Evolutionary conservation across 2,888 invertebrate species (phyloP), one percentile per base, ranked within the genome.

Genomic region (Sinelater perroti): DNA sequence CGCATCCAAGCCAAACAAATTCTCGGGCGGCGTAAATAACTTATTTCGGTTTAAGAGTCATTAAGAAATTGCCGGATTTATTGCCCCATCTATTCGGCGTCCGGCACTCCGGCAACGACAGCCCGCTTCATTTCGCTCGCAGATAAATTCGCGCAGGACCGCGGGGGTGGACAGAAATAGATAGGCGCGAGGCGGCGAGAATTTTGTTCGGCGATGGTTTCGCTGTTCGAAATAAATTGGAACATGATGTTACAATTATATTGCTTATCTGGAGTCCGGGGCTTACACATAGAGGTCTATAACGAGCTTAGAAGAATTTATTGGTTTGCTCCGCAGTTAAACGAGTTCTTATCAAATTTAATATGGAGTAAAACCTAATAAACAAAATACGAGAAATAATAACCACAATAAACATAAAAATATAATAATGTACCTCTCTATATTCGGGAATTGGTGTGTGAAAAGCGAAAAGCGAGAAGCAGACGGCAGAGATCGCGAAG

Each of bases 21-120:
- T 45, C 45, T 28, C 10, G 3, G 11, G 17, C 62, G 64, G 65
- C 66, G 63, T 64, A 66, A 66, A 66, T 64, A 67, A 67, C 65
- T 65, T 65, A 65, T 40, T 52, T 24, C 14, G 8, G 14, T 13
- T 24, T 38, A 28, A 35, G 58, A 64, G 65, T 68, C 69, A 69
- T 69, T 69, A 69, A 66, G 64, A 66, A 67, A 67, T 67, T 61
- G 65, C 60, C 44, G 63, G 62, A 68, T 68, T 67, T 67, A 69
- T 68, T 67, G 62, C 62, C 63, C 65, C 67, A 65, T 67, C 67
- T 66, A 67, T 69, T 67, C 54, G 16, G 24, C 40, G n/a, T 14
- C 5, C 24, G 4, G 24, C 40, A n/a, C n/a, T n/a, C n/a, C n/a
- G n/a, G 69, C 68, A 69, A 68, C 67, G 67, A 65, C 61, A 63